Conservation (phyloP, 1,140 invertebrate genomes). For the Meteorus sp. region DNA sequence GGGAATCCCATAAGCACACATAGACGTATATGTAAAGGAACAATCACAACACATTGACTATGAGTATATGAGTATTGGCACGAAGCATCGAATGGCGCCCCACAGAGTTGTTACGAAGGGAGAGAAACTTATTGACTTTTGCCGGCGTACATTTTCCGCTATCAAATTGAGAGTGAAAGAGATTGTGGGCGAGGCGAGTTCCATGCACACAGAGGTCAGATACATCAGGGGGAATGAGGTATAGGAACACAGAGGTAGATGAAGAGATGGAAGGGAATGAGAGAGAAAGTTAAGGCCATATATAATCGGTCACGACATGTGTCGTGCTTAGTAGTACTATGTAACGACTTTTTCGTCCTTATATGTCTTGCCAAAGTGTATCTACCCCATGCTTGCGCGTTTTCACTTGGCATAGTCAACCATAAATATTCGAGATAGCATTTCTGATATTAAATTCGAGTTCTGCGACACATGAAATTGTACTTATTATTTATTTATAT, state of each 20-base stretch:
- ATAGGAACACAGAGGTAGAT: background rate
- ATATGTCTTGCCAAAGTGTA: conserved; percentile 25
- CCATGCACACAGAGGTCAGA: background rate
- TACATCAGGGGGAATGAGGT: conserved; percentile 14
- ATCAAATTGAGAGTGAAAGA: conserved; percentile 40
- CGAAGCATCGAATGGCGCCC: conserved; percentile 19
- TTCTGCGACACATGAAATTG: background rate
- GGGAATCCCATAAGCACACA: conserved; percentile 5
- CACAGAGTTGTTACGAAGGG: conserved; percentile 15
- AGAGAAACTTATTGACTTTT: conserved; percentile 39
- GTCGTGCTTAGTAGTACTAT: conserved; percentile 43
- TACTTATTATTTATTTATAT: conserved; percentile 33
- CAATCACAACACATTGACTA: conserved; percentile 13
- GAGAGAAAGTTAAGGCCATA: no score
- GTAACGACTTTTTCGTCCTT: conserved; percentile 39
- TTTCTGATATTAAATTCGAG: conserved; percentile 27
- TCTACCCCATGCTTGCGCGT: conserved; percentile 10
- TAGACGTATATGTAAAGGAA: background rate
- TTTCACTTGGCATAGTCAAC: conserved; percentile 17
- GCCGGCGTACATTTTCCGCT: conserved; percentile 40
- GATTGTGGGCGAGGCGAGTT: conserved; percentile 16
- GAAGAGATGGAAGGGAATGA: background rate
- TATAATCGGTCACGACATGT: conserved; percentile 43
- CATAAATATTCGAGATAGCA: conserved; percentile 42
- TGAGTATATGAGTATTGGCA: background rate